These are phyloP conservation scores for Calcarius lapponicus DNA, from an alignment of 2,797 vertebrate genomes.

Conservation along the genomic window DNA sequence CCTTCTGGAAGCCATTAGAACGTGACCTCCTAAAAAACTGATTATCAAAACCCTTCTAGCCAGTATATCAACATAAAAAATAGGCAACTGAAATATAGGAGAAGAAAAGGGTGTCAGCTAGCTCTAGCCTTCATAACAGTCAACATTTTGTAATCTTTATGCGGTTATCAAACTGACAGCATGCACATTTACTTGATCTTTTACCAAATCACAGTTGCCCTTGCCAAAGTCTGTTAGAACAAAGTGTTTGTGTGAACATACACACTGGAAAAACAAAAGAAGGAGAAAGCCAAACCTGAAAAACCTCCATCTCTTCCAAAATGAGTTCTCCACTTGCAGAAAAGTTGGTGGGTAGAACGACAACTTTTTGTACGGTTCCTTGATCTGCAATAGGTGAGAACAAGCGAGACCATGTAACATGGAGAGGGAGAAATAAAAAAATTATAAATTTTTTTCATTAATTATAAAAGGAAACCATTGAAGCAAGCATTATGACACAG, in stretches of 20 bases:
- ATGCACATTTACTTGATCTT: constrained; percentile 40
- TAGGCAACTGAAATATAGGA: background rate
- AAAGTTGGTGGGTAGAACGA: constrained; percentile 89
- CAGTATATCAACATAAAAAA: constrained; percentile 21
- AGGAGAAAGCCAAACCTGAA: constrained; percentile 85
- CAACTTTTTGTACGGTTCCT: constrained; percentile 94
- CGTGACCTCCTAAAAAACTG: background rate
- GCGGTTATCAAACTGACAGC: background rate
- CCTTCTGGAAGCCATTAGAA: constrained; percentile 8
- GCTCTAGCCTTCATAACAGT: background rate
- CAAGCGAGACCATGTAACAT: background rate
- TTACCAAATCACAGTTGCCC: constrained; percentile 35
- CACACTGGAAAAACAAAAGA: background rate
- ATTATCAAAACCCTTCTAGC: constrained; percentile 39
- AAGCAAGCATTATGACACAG: background rate
- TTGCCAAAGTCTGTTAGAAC: constrained; percentile 32
- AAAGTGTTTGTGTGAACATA: constrained; percentile 49
- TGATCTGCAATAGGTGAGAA: constrained; percentile 80
- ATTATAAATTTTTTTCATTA: background rate
- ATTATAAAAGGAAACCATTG: background rate
- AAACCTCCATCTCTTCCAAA: constrained; percentile 96
- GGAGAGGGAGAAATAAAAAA: background rate
- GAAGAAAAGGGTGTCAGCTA: background rate
- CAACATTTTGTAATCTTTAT: background rate
- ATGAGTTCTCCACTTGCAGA: constrained; percentile 91